A percentile compares a stretch with the other conserved stretches of the same genome.
phyloP scores from a whole-genome alignment of 1,140 invertebrate genomes.

The Eurytemora carolleeae region DNA sequence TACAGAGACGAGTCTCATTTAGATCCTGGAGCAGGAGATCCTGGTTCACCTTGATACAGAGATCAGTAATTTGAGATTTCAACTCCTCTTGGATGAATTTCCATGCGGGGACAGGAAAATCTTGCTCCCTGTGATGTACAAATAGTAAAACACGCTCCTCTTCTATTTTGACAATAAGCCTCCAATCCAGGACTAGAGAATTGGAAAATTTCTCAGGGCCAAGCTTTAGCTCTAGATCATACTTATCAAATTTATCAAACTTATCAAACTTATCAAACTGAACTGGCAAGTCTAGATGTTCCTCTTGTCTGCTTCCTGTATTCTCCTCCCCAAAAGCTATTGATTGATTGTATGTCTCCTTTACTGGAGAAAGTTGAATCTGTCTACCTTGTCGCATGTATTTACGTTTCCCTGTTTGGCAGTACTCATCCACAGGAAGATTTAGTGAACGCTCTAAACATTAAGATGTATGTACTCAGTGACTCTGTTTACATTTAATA shows the following conservation, averaged over 20 bases:
- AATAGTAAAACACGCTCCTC: neutral
- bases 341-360: too few species aligned
- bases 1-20: constrained; percentile 46
- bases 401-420: neutral
- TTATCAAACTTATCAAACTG: too few species aligned
- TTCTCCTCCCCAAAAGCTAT: too few species aligned
- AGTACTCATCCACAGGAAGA: too few species aligned
- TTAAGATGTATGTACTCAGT: too few species aligned
- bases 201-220: too few species aligned
- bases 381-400: neutral
- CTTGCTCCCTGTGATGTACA: neutral
- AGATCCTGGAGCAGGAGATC: constrained; percentile 45
- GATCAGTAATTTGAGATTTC: neutral
- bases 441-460: too few species aligned
- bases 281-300: too few species aligned
- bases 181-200: neutral
- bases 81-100: neutral
- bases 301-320: too few species aligned
- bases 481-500: too few species aligned
- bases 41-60: constrained; percentile 40
- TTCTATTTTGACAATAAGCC: neutral
- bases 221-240: too few species aligned
- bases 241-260: too few species aligned
- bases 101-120: neutral
- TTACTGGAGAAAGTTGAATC: neutral